Percentiles rank a stretch among this genome's conserved stretches.
phyloP scores from a whole-genome alignment of 2,113 vertebrate species.

The Laterallus jamaicensis region DNA sequence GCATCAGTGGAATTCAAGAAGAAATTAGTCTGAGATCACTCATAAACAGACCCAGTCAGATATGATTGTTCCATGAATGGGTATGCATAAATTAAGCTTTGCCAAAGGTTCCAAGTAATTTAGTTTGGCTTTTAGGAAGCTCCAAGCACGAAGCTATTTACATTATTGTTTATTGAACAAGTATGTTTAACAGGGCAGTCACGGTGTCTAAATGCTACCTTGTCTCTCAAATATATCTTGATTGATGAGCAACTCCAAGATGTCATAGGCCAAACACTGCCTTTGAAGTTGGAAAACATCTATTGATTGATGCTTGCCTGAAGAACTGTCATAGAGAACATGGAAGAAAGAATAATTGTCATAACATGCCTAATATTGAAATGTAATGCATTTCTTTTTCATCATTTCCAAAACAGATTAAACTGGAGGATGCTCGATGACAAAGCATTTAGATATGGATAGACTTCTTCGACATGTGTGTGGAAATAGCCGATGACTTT shows the following conservation, averaged over 20 bases:
- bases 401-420: neutral
- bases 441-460: neutral
- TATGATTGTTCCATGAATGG: constrained; percentile 4
- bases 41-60: constrained; percentile 41
- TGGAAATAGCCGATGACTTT: neutral
- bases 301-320: constrained; percentile 10
- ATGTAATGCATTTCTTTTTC: neutral
- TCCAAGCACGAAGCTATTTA: neutral
- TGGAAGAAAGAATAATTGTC: constrained; percentile 1
- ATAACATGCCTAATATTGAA: constrained; percentile 24
- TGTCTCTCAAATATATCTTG: neutral
- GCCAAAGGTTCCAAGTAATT: constrained; percentile 27
- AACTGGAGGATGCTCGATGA: neutral
- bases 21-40: constrained; percentile 23
- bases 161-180: constrained; percentile 13
- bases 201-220: neutral
- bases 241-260: neutral
- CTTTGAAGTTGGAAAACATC: constrained; percentile 35
- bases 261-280: constrained; percentile 47
- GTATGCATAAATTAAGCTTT: constrained; percentile 15
- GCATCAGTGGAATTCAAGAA: constrained; percentile 29
- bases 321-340: constrained; percentile 1
- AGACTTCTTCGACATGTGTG: neutral
- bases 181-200: neutral
- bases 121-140: constrained; percentile 13